A percentile compares a stretch with the other conserved stretches of the same genome.
Evolutionary conservation across 2,888 invertebrate species (phyloP).

Genomic region (Fragum sueziense): DNA sequence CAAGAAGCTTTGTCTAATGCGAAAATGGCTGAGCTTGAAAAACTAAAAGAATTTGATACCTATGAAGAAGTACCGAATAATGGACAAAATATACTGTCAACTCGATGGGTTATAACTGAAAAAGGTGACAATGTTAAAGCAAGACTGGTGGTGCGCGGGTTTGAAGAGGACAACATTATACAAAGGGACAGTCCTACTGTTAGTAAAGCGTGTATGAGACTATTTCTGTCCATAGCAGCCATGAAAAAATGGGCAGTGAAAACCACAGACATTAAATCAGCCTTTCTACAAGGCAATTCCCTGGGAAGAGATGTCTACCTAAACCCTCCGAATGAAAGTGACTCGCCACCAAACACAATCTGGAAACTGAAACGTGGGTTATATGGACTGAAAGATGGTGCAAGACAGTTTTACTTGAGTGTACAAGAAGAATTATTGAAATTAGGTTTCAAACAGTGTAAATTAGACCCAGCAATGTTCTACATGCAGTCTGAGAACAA

Average conservation of each 20-base stretch:
- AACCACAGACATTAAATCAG: conserved; percentile 45
- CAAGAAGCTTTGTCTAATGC: conserved; percentile 14
- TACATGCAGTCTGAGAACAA: conserved; percentile 27
- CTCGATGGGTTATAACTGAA: conserved; percentile 43
- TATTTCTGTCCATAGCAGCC: conserved; percentile 29
- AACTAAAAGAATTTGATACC: conserved; percentile 34
- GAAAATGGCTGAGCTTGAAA: conserved; percentile 37
- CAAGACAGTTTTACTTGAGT: conserved; percentile 45
- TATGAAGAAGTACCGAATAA: conserved; percentile 24
- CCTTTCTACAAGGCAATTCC: conserved; percentile 39
- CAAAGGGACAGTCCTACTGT: conserved; percentile 41
- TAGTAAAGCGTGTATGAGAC: conserved; percentile 32
- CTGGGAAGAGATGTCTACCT: conserved; percentile 25
- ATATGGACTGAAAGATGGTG: conserved; percentile 49
- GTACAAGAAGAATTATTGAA: conserved; percentile 33
- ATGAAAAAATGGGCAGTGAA: conserved; percentile 15
- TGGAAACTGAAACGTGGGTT: conserved; percentile 39
- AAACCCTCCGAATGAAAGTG: conserved; percentile 26
- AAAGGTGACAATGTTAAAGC: conserved; percentile 25
- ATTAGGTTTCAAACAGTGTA: conserved; percentile 35
- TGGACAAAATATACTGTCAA: conserved; percentile 46
- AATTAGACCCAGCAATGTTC: conserved; percentile 55
- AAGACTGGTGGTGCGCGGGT: conserved; percentile 43
- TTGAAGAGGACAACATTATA: conserved; percentile 32
- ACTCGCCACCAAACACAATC: background rate